phyloP scores from a whole-genome alignment of 2,797 vertebrate genomes.

The Poeciliopsis turneri region DNA sequence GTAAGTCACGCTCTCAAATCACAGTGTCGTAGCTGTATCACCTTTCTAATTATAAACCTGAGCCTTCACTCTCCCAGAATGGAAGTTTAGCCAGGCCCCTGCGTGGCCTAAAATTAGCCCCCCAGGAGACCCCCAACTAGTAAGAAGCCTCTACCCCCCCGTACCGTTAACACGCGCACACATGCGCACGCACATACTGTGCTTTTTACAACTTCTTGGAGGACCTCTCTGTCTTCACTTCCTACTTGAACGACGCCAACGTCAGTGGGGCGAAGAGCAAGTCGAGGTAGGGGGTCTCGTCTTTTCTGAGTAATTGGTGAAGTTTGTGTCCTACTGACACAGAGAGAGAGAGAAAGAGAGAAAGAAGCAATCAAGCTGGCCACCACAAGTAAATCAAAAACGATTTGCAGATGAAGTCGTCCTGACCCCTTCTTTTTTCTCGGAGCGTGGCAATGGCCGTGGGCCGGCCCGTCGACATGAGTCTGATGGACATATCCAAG shows the following conservation, averaged over 20 bases:
- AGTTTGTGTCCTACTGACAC: background rate
- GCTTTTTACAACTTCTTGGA: conserved; percentile 45
- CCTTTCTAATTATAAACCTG: conserved; percentile 88
- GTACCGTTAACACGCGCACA: conserved; percentile 43
- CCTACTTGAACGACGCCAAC: conserved; percentile 24
- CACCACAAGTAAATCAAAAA: conserved; percentile 1
- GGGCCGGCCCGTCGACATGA: conserved; percentile 80
- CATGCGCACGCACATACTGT: background rate
- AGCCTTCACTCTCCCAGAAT: conserved; percentile 85
- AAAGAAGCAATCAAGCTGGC: conserved; percentile 3
- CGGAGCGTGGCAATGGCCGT: conserved; percentile 68
- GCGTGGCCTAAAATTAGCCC: conserved; percentile 90
- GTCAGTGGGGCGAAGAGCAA: conserved; percentile 16
- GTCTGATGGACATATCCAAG: conserved; percentile 94
- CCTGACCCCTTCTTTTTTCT: conserved; percentile 46
- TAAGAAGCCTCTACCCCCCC: conserved; percentile 47
- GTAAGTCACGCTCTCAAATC: conserved; percentile 29
- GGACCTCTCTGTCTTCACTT: conserved; percentile 26
- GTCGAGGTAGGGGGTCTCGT: conserved; percentile 55
- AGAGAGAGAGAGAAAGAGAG: rapidly evolving
- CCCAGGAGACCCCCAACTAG: conserved; percentile 20
- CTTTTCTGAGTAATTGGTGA: background rate
- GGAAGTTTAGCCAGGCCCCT: conserved; percentile 88
- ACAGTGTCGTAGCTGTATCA: conserved; percentile 72
- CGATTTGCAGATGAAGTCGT: conserved; percentile 66